A percentile compares a stretch with the other conserved stretches of the same genome.
phyloP scores from a whole-genome alignment of 92 coral and sea anemone species.

The Scolanthus callimorphus region DNA sequence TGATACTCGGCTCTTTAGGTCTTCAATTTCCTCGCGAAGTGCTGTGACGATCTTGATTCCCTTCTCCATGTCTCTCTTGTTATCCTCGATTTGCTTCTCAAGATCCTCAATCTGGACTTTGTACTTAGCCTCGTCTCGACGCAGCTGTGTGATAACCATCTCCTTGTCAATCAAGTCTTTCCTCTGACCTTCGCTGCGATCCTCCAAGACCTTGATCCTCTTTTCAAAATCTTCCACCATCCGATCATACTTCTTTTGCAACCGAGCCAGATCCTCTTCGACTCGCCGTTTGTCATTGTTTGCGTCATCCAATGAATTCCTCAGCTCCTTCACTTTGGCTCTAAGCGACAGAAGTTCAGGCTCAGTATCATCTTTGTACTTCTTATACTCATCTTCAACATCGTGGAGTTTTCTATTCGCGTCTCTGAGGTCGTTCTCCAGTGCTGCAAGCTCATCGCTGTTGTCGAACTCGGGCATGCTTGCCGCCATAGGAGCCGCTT shows the following conservation, averaged over 20 bases:
- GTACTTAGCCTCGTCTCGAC: conserved; percentile 33
- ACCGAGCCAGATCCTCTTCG: conserved; percentile 13
- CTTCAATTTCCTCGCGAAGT: neutral
- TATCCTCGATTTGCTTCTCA: conserved; percentile 25
- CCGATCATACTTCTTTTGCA: conserved; percentile 18
- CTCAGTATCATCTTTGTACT: neutral
- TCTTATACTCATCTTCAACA: neutral
- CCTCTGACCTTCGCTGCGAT: conserved; percentile 58
- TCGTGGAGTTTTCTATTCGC: conserved; percentile 45
- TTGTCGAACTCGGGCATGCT: conserved; percentile 21
- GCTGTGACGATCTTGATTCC: neutral
- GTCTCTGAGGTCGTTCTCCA: conserved; percentile 41
- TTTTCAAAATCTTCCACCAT: conserved; percentile 45
- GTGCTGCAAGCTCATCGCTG: conserved; percentile 17
- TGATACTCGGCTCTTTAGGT: neutral
- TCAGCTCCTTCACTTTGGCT: neutral
- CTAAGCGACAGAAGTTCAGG: neutral
- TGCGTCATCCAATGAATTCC: conserved; percentile 7
- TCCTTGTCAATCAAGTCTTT: conserved; percentile 66
- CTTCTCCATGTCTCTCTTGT: conserved; percentile 5
- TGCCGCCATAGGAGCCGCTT: conserved; percentile 15
- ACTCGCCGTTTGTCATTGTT: conserved; percentile 20
- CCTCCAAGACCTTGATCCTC: conserved; percentile 41
- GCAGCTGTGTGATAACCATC: conserved; percentile 33
- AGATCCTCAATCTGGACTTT: conserved; percentile 33